Evolutionary conservation across 2,888 invertebrate species (phyloP), one percentile per base, ranked within the genome.

Genomic region (Bibio marci): DNA sequence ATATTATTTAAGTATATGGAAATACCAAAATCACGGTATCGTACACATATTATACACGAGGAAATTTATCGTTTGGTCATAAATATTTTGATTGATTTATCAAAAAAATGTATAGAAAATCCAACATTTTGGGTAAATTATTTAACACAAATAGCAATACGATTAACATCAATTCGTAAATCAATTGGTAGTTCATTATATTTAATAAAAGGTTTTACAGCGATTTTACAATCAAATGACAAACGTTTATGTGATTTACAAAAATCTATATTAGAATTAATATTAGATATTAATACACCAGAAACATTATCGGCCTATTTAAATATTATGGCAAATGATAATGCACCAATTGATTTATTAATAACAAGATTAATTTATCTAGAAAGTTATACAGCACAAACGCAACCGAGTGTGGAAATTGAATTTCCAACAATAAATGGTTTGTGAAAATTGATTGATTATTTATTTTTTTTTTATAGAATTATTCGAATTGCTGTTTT

Each of bases 181-280:
- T 56, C 53, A 30, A 47, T 62, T n/a, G 62, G 62, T 3, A 59
- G 59, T 1, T 51, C 61, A 0, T 34, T 58, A 34, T 58, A 58
- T 47, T 46, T 62, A 37, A 44, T 62, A 1, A 51, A 51, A 27
- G 63, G 62, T 14, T 62, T 62, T 39, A 47, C 54, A 1, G 55
- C 58, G 2, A 44, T 62, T 3, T 46, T 62, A 1, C 50, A 52
- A 44, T 50, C 50, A 39, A 52, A 51, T 28, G 55, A 59, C 48
- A 41, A 43, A 3, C 52, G 52, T 13, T 40, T 62, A 30, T 50
- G 49, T 44, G 79, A 78, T 42, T 57, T 80, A 13, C 79, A 77
- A 47, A 66, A 69, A 47, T 71, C 74, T 35, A 65, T 76, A 38
- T 55, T 80, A 31, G 75, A 78, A 53, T 64, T 80, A 36, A 65